Conservation (phyloP, 1,140 invertebrate genomes). For the Nasonia giraulti region DNA sequence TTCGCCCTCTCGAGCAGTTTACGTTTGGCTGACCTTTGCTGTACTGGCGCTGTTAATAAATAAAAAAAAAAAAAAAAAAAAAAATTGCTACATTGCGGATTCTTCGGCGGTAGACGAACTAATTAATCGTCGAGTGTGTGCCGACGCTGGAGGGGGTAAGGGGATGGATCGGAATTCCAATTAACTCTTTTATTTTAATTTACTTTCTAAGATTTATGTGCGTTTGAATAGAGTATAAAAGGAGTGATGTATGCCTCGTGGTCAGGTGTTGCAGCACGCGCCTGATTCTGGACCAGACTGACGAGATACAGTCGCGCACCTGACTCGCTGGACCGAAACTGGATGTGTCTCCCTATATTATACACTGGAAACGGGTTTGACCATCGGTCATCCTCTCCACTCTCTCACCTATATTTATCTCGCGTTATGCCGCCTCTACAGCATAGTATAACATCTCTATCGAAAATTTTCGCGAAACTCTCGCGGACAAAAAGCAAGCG, state of each 20-base stretch:
- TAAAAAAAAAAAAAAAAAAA: slow-evolving; percentile 32
- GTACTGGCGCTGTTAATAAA: slow-evolving; percentile 45
- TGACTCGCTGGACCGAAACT: slow-evolving; percentile 45
- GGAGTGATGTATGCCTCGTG: not conserved
- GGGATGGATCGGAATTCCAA: no score
- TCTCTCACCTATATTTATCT: slow-evolving; percentile 6
- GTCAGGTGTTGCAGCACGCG: slow-evolving; percentile 33
- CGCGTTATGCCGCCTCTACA: not conserved
- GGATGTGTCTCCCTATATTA: slow-evolving; percentile 16
- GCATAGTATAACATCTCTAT: not conserved
- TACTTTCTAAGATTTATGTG: not conserved
- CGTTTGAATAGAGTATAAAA: not conserved
- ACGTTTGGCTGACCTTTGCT: slow-evolving; percentile 67
- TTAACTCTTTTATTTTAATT: no score
- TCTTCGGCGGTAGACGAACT: slow-evolving; percentile 22
- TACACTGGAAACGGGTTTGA: slow-evolving; percentile 31
- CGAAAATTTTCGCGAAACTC: slow-evolving; percentile 9
- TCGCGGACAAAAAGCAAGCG: not conserved
- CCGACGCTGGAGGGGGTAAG: no score
- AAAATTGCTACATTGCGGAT: not conserved
- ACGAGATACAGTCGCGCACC: slow-evolving; percentile 30
- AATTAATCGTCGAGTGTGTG: slow-evolving; percentile 33
- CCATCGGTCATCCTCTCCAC: not conserved
- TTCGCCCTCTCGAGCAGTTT: slow-evolving; percentile 52
- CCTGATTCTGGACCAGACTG: slow-evolving; percentile 19